Evolutionary conservation across 2,797 vertebrate genomes (phyloP).

Genomic region (Dromococcyx pavoninus): DNA sequence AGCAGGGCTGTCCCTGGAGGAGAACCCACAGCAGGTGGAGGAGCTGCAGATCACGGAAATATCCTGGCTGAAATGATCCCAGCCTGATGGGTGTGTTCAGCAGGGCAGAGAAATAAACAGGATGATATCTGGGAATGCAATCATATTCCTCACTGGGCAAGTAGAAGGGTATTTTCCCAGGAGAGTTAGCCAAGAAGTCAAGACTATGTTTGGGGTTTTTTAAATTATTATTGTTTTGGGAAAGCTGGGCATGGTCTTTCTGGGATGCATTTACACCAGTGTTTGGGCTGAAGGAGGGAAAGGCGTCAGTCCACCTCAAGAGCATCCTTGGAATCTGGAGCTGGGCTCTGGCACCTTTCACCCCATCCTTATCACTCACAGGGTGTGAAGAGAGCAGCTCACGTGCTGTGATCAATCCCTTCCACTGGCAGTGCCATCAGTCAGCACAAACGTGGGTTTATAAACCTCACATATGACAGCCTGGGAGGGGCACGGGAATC

Average conservation of each 20-base stretch:
- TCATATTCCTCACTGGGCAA: rapidly evolving
- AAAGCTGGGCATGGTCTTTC: not conserved
- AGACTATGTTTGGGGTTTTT: not conserved
- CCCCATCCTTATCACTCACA: rapidly evolving
- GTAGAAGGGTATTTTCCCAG: not conserved
- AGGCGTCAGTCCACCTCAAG: not conserved
- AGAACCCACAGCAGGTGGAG: not conserved
- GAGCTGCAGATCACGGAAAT: not conserved
- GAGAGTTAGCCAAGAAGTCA: not conserved
- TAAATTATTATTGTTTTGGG: not conserved
- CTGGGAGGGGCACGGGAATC: not conserved
- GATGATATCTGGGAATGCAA: not conserved
- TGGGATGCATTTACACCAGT: rapidly evolving
- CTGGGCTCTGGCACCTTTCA: not conserved
- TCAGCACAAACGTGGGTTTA: not conserved
- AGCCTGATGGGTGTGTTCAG: not conserved
- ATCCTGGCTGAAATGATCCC: not conserved
- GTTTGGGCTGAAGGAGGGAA: not conserved
- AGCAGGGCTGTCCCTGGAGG: not conserved
- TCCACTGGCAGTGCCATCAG: not conserved
- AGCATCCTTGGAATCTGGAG: not conserved
- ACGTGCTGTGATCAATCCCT: rapidly evolving
- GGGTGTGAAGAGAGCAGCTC: not conserved
- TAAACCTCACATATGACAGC: not conserved
- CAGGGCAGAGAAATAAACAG: slow-evolving; percentile 27